Base-by-base conservation (phyloP, 2,113 vertebrate genomes). In the Myiagra hebetior region DNA sequence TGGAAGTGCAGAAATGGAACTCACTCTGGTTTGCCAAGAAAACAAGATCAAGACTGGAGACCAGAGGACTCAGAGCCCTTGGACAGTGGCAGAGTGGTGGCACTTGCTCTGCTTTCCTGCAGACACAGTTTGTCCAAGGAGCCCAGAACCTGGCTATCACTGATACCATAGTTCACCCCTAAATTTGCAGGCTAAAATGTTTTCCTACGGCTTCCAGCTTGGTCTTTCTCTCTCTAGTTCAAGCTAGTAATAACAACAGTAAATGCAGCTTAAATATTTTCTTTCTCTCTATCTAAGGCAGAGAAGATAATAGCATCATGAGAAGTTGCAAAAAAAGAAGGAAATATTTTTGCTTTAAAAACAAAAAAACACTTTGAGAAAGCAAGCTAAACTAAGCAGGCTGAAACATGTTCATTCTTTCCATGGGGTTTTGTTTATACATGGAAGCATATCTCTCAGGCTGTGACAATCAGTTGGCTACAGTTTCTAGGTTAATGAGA, bases 371-470 rank as follows among this genome's bases (percentile, higher is more conserved):
- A 23, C 46, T 91, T 78, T 1, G 1, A 69, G 35, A 52, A 69
- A 67, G 33, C 7, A 84, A 75, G 30, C 10, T 91, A 69, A 84
- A 57, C 56, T 47, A 52, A 86, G 67, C 33, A 42, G 39, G 28
- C n/a, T 78, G 72, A 41, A 85, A 41, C n/a, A 46, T 8, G 47
- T 18, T 56, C 56, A 85, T 70, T 92, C 42, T 94, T 95, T 94
- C 72, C 85, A 56, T 27, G 60, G 59, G 28, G 31, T 65, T 88
- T 84, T 97, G 90, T 86, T 97, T 97, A 96, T 67, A 79, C 22
- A 49, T 28, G 30, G 55, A 75, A 73, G 28, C 10, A 11, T 64
- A 41, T 87, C 52, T 79, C 55, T 65, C 83, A 42, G 83, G 56
- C 42, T 82, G 37, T 55, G 42, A 50, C 84, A 68, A 81, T 83